Evolutionary conservation across 2,113 vertebrate genomes (phyloP), one percentile per base, ranked within the genome.

Genomic region (Ellobius talpinus): DNA sequence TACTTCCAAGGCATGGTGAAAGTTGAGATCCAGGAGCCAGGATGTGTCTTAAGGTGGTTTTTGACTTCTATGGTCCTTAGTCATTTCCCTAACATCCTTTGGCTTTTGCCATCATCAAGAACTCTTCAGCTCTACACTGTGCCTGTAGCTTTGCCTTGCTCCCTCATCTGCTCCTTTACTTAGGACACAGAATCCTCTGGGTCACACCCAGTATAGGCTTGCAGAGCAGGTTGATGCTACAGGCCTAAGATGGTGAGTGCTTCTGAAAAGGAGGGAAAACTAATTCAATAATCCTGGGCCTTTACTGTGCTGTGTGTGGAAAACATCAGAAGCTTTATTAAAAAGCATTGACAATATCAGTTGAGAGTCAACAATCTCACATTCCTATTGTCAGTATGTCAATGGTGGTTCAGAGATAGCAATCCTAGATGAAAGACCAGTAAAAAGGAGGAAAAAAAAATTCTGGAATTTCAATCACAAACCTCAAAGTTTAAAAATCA

Each of bases 291-390:
- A 70, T 31, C 21, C 5, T 12, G 29, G 82, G 50, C n/a, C 65
- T 78, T 78, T n/a, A 93, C 23, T 95, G 58, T 74, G 70, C 85
- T 61, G 76, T 85, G 21, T 50, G 82, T 74, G 72, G 42, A 50
- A 55, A 97, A 73, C 93, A 39, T 33, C 55, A 78, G 72, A 91
- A 70, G 65, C 47, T 70, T 91, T 74, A 94, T 89, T 95, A 95
- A 96, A 96, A 94, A 97, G 73, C 78, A 84, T 33, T 84, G 70
- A 82, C 63, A 36, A 74, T 78, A 95, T 68, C 91, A 73, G 94
- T 12, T 23, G 42, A 88, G 87, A 85, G 84, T 66, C 79, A 78
- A 14, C 65, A 90, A 72, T 39, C 86, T 90, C 39, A 84, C n/a
- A 45, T 86, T 91, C n/a, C 81, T 14, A 65, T 0, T n/a, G 31